Evolutionary conservation across 2,113 vertebrate genomes (phyloP), one percentile per base, ranked within the genome.

Genomic region (Triplophysa rosa): DNA sequence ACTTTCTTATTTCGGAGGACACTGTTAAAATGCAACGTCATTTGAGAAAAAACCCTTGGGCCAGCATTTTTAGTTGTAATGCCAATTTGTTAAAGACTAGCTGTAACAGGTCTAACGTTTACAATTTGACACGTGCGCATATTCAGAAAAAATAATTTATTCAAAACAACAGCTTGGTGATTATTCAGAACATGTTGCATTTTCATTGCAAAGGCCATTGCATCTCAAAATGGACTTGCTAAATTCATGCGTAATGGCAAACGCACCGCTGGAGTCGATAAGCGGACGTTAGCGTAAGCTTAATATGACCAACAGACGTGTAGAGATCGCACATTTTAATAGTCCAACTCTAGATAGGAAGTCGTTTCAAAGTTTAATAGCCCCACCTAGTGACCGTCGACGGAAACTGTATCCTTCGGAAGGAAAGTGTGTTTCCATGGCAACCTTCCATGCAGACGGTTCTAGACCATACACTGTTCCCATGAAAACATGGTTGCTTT

Each of bases 391-490:
- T 85, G 92, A 91, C 81, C 68, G 82, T 65, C 62, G 54, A 8
- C 73, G 21, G 67, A 45, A 82, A 64, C 85, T 89, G 87, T 82
- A 82, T 56, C 83, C 81, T 84, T 87, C 87, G 88, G 61, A 7
- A 33, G 88, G 87, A 90, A 89, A 86, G 90, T 80, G 87, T 89
- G 96, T 97, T 97, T 93, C 95, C 89, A 91, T 97, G 94, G 95
- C 95, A 97, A 96, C 95, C 92, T 92, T 91, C 91, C 87, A 95
- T 29, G 29, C 29, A 29, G 90, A 93, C 90, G 84, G 90, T 93
- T 92, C 90, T 89, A 83, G 77, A 66, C 13, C 23, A 47, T 74
- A 10, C 13, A 19, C 17, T 74, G 45, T 26, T 29, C 37, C n/a
- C 16, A 29, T 17, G 33, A 11, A 29, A 45, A 62, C 11, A 58